A percentile compares a stretch with the other conserved stretches of the same genome.
phyloP scores from a whole-genome alignment of 2,888 invertebrate genomes.

The Orthosia cruda region DNA sequence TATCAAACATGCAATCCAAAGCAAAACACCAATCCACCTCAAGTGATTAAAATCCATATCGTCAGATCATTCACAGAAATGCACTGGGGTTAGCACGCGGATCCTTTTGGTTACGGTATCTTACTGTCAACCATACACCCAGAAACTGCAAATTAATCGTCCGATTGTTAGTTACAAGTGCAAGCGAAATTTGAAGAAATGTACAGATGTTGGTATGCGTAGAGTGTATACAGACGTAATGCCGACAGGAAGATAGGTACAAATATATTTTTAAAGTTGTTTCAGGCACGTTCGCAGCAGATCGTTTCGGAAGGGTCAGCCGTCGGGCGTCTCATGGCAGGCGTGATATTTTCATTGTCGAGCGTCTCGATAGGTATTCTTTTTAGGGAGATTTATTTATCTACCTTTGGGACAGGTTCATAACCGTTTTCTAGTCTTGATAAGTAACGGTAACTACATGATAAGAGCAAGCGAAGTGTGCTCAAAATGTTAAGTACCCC shows the following conservation, averaged over 20 bases:
- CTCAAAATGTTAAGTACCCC: no score
- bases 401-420: no score
- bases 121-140: slow-evolving; percentile 99
- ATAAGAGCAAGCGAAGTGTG: no score
- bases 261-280: no score
- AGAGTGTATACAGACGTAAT: slow-evolving; percentile 29
- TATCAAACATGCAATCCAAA: slow-evolving; percentile 71
- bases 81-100: slow-evolving; percentile 99
- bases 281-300: background rate
- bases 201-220: slow-evolving; percentile 8
- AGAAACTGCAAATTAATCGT: slow-evolving; percentile 95
- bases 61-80: slow-evolving; percentile 96
- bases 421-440: no score
- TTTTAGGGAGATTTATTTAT: no score
- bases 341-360: no score
- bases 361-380: no score
- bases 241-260: background rate
- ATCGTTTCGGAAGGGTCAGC: background rate
- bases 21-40: slow-evolving; percentile 88
- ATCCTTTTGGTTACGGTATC: slow-evolving; percentile 99
- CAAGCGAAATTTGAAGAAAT: slow-evolving; percentile 52
- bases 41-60: slow-evolving; percentile 82
- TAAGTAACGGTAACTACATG: no score
- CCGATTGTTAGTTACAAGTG: slow-evolving; percentile 85
- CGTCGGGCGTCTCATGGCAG: background rate